Base-by-base conservation (phyloP, 2,113 vertebrate species). In the Bujurquina vittata region DNA sequence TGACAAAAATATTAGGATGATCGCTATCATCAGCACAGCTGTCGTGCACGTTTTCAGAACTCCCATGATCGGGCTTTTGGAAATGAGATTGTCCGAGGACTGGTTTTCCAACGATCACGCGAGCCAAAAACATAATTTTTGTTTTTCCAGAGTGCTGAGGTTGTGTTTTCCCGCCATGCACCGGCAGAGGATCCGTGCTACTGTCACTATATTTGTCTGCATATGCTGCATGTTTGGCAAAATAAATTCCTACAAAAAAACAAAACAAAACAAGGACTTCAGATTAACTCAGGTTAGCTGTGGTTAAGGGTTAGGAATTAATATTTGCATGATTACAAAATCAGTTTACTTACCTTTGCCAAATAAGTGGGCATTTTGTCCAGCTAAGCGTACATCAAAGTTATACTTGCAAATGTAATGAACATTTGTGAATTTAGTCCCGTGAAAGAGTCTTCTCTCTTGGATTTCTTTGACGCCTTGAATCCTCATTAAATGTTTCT, bases 341-440 rank as follows among this genome's bases (percentile, higher is more conserved):
- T 62, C 10, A 35, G 12, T 37, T 20, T 3, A 69, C 80, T 89
- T 91, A 97, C 97, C 97, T 95, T 97, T 97, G 77, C 97, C 97
- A 82, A 74, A 96, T 0, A 86, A 0, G 35, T 95, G 60, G 52
- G 87, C 96, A 26, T 94, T 86, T 58, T 94, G 84, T n/a, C 94
- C 95, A 65, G 96, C 93, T 89, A 98, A 93, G 77, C 95, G 93
- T 92, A 96, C 95, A 79, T 98, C 97, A 89, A 98, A 98, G 86
- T 98, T 98, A 88, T 96, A 96, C 83, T 95, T 96, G 89, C 96
- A 98, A 89, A 98, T 98, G n/a, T 92, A 94, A 83, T 96, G 93
- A 35, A 97, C 93, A 86, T 97, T 97, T 77, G 87, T 92, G 14
- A 80, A 85, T 60, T 95, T 90, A 35, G 97, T 98, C 11, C 97